Conservation (phyloP, 1,140 invertebrate genomes). For the Colletes gigas region DNA sequence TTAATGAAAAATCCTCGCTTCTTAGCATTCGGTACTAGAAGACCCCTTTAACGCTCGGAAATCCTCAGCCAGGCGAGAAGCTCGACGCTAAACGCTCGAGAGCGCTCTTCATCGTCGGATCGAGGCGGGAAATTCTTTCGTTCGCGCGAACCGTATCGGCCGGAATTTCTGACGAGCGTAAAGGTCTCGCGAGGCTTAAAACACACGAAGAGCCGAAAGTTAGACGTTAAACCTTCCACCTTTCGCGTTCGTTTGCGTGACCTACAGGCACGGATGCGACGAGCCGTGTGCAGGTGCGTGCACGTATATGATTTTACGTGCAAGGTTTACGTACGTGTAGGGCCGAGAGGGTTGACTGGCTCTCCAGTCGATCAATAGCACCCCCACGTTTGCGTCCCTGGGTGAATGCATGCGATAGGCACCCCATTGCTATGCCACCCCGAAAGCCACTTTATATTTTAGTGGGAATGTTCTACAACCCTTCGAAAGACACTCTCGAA, state of each 20-base stretch:
- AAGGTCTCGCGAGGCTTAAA: not conserved
- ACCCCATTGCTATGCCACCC: conserved; percentile 78
- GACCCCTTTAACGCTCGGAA: too few species aligned
- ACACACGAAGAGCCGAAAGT: conserved; percentile 25
- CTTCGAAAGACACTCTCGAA: conserved; percentile 73
- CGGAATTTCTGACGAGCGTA: too few species aligned
- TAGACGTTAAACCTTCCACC: conserved; percentile 38
- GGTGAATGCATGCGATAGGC: conserved; percentile 77
- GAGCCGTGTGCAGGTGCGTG: conserved; percentile 39
- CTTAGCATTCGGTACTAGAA: too few species aligned
- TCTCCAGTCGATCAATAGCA: conserved; percentile 79
- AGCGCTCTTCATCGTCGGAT: too few species aligned
- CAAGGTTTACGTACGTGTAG: conserved; percentile 63
- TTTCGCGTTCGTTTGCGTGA: conserved; percentile 45
- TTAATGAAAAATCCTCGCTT: too few species aligned
- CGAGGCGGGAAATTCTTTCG: too few species aligned
- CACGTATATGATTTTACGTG: conserved; percentile 59
- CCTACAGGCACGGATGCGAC: conserved; percentile 50
- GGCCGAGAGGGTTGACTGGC: conserved; percentile 78
- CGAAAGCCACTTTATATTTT: conserved; percentile 80
- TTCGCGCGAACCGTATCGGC: too few species aligned
- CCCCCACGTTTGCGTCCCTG: conserved; percentile 69
- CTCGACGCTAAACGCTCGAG: too few species aligned
- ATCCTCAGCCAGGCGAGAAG: too few species aligned
- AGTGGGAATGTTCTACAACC: conserved; percentile 79